These are phyloP conservation scores for Clitarchus hookeri DNA, from an alignment of 2,888 invertebrate species.

Conservation along the genomic window DNA sequence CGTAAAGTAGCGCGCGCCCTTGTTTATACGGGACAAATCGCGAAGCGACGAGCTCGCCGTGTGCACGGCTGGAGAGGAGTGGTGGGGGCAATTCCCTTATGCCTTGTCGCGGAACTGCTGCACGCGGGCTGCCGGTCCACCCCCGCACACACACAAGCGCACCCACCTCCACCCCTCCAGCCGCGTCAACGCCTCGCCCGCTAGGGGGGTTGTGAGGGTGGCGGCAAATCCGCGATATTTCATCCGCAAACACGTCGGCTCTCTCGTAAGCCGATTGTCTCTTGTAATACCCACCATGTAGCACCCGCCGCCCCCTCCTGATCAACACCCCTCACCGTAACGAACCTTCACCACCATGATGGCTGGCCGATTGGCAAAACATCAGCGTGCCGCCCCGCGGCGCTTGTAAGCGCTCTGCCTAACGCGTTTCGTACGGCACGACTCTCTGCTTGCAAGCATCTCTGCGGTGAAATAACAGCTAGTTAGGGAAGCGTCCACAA, in stretches of 20 bases:
- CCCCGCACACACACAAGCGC: no score
- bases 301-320: background rate
- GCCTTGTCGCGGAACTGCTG: background rate
- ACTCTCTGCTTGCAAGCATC: no score
- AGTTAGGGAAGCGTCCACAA: no score
- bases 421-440: no score
- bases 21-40: background rate
- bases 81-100: background rate
- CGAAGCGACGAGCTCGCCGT: background rate
- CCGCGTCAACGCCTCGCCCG: background rate
- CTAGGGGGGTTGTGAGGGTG: background rate
- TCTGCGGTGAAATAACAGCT: no score
- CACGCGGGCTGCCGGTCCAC: background rate
- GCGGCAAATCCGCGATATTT: constrained; percentile 5
- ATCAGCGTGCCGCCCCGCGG: background rate
- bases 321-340: background rate
- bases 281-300: background rate
- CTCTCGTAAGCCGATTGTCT: constrained; percentile 8
- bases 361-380: background rate
- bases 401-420: background rate
- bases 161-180: background rate
- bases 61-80: background rate
- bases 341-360: background rate
- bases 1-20: background rate
- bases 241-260: background rate